phyloP scores from a whole-genome alignment of 2,113 vertebrate species.

The Casuarius casuarius region DNA sequence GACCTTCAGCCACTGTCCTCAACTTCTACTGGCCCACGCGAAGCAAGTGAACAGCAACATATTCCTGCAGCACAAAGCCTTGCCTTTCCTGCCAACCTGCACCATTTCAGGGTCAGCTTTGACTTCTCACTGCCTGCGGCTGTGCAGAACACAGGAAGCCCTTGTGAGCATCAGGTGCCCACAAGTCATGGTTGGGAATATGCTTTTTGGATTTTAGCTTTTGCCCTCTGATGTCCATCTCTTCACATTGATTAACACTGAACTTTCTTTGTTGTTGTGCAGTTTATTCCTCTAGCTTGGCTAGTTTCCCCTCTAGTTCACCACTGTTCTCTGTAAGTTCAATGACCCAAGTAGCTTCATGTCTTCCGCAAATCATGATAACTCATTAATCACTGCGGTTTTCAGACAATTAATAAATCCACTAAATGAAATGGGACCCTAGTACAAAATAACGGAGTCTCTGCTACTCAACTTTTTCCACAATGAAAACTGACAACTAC shows the following conservation, averaged over 20 bases:
- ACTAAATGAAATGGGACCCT: neutral
- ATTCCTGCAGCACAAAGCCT: neutral
- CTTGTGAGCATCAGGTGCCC: neutral
- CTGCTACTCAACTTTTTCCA: neutral
- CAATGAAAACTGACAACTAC: neutral
- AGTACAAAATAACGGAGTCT: accelerated
- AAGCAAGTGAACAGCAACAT: neutral
- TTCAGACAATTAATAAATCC: neutral
- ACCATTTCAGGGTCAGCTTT: neutral
- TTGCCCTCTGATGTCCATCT: neutral
- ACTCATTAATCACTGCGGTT: neutral
- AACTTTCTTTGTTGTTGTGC: neutral
- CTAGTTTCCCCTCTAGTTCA: neutral
- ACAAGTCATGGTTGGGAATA: neutral
- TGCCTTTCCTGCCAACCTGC: neutral
- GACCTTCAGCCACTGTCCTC: neutral
- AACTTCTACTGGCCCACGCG: neutral
- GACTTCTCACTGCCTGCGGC: neutral
- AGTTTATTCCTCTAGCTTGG: neutral
- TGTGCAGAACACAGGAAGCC: neutral
- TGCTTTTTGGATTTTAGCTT: neutral
- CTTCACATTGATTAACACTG: no score
- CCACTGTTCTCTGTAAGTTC: neutral
- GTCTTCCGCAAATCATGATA: neutral
- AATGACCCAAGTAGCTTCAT: neutral